Base-by-base conservation (phyloP, 2,797 vertebrate species). In the Propithecus perrieri region DNA sequence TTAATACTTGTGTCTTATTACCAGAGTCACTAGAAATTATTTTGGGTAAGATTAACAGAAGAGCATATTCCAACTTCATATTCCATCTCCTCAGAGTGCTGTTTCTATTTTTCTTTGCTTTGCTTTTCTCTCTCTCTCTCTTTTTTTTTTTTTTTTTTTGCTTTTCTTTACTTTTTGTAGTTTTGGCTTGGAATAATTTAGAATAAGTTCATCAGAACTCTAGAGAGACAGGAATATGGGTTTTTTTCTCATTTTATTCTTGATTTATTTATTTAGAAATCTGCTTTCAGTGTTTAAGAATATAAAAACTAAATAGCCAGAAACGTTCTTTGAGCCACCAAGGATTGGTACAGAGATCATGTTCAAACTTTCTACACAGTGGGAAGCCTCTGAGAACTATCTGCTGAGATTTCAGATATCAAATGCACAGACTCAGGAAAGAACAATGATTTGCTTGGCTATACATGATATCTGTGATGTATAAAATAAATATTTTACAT, bases 21-120 rank as follows among this genome's bases (percentile, higher is more conserved):
- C 4, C 46, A 92, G 65, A 84, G 15, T 69, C 33, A 61, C 63
- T 78, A 95, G 85, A 95, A 74, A 69, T 63, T 88, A 86, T 74
- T 96, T 94, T 92, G 18, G 18, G 72, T 79, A 38, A 93, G 94
- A 95, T 59, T 92, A 85, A 83, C 48, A 87, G 26, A 95, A 91
- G 57, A 85, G 26, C 18, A 90, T 92, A 4, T 89, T 96, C 57
- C 57, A 91, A 53, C 35, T 24, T 95, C 87, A 74, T 28, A 48
- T 22, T 91, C 85, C 48, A n/a, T 74, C 30, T 92, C 55, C 2
- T 96, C 57, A 94, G 11, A 87, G 50, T 63, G 26, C 5, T 89
- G 30, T 69, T 78, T 50, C 41, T 89, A 35, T 41, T 69, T 79
- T 81, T 67, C 20, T 48, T 95, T 74, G n/a, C 18, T 24, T 38